phyloP scores from a whole-genome alignment of 2,888 invertebrate genomes.

The Octodonta nipae region DNA sequence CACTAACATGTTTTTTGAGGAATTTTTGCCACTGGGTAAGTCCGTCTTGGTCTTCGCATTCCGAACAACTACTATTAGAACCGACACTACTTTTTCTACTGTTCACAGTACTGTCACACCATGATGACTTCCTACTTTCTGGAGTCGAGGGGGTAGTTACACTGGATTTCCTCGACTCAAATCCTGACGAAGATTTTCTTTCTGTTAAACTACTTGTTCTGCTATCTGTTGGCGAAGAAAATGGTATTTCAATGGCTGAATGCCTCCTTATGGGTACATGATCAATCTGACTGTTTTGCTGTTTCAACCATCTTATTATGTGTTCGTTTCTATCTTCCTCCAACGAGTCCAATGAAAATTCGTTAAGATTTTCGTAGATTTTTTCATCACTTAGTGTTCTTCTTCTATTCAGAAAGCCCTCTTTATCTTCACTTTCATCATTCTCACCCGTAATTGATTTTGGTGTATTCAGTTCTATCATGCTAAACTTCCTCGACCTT shows the following conservation, averaged over 20 bases:
- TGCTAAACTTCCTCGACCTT: constrained; percentile 12
- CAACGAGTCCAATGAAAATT: constrained; percentile 25
- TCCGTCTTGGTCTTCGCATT: constrained; percentile 27
- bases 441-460: constrained; percentile 6
- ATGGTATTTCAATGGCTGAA: constrained; percentile 20
- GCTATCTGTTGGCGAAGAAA: constrained; percentile 27
- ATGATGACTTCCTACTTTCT: constrained; percentile 27
- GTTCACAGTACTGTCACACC: constrained; percentile 24
- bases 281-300: constrained; percentile 27
- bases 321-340: constrained; percentile 34
- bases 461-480: constrained; percentile 6
- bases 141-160: constrained; percentile 27
- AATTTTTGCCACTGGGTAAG: constrained; percentile 30
- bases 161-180: constrained; percentile 30
- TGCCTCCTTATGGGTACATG: constrained; percentile 17
- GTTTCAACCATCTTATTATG: constrained; percentile 33
- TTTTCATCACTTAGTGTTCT: constrained; percentile 31
- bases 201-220: constrained; percentile 26
- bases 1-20: constrained; percentile 27
- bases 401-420: constrained; percentile 19
- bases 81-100: constrained; percentile 34
- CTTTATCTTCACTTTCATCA: constrained; percentile 5
- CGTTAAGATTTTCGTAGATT: constrained; percentile 31
- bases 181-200: constrained; percentile 25
- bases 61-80: constrained; percentile 34